phyloP scores from a whole-genome alignment of 2,888 invertebrate species.

The Stenchaetothrips biformis region DNA sequence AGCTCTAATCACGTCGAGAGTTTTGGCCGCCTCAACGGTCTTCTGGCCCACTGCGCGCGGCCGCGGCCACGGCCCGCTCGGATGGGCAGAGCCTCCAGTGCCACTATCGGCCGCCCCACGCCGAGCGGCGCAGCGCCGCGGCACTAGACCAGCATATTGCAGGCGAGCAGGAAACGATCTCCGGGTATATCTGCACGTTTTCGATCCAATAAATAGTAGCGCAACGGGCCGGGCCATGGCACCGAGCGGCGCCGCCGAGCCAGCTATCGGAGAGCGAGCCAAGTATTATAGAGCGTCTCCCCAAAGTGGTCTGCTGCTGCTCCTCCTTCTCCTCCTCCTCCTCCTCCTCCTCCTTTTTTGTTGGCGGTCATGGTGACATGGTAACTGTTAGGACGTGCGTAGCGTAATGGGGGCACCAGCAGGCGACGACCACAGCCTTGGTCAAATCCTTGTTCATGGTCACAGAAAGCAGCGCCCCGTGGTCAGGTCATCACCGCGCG shows the following conservation, averaged over 20 bases:
- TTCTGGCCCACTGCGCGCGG: no score
- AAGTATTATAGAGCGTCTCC: no score
- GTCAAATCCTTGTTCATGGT: no score
- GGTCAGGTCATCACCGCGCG: no score
- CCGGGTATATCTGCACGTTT: constrained; percentile 10
- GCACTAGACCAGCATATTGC: not conserved
- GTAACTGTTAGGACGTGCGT: no score
- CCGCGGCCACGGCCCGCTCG: no score
- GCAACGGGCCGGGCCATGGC: not conserved
- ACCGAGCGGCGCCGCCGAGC: not conserved
- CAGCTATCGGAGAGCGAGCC: not conserved
- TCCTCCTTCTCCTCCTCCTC: constrained; percentile 19
- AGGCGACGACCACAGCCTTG: no score
- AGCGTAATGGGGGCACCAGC: no score
- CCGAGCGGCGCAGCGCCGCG: not conserved
- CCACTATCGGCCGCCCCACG: not conserved
- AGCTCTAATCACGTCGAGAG: no score
- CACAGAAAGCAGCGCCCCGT: no score
- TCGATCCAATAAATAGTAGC: constrained; percentile 20
- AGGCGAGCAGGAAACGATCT: constrained; percentile 17
- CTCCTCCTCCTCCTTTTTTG: constrained; percentile 20
- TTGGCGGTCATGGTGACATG: no score
- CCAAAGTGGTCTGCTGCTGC: not conserved
- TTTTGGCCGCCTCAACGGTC: no score
- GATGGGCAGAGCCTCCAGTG: not conserved